Evolutionary conservation across 2,888 invertebrate species (phyloP).

Genomic region (Watsonalla binaria): DNA sequence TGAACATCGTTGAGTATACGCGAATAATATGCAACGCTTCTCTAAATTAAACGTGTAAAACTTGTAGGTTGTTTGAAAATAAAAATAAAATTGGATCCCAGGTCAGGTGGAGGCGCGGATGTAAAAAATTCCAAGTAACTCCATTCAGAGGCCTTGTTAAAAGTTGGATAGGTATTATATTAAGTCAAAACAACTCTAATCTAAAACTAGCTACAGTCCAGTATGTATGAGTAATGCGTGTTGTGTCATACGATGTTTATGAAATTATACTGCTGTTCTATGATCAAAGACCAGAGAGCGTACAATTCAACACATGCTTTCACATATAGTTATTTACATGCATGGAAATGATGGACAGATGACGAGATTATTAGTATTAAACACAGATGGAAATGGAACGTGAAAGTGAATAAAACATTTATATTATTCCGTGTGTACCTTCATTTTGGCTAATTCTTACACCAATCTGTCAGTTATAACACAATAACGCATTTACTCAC

Average conservation of each 20-base stretch:
- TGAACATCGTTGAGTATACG: constrained; percentile 58
- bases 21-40: constrained; percentile 31
- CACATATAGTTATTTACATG: constrained; percentile 45
- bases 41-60: constrained; percentile 12
- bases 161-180: constrained; percentile 39
- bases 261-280: constrained; percentile 42
- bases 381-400: constrained; percentile 30
- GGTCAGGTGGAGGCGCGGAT: constrained; percentile 33
- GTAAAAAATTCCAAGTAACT: constrained; percentile 73
- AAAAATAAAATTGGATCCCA: constrained; percentile 32
- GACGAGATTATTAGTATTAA: constrained; percentile 34
- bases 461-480: constrained; percentile 49
- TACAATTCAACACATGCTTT: constrained; percentile 51
- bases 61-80: constrained; percentile 30
- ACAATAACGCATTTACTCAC: constrained; percentile 78
- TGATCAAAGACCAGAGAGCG: constrained; percentile 40
- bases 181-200: constrained; percentile 44
- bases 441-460: constrained; percentile 34
- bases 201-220: constrained; percentile 57
- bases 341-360: constrained; percentile 45
- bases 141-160: constrained; percentile 77
- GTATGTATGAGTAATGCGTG: constrained; percentile 77
- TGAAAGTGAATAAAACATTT: constrained; percentile 32
- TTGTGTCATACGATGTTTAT: constrained; percentile 59
- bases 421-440: constrained; percentile 38